These are phyloP conservation scores for Hoplostethus atlanticus DNA, from an alignment of 2,797 vertebrate genomes.

Conservation along the genomic window DNA sequence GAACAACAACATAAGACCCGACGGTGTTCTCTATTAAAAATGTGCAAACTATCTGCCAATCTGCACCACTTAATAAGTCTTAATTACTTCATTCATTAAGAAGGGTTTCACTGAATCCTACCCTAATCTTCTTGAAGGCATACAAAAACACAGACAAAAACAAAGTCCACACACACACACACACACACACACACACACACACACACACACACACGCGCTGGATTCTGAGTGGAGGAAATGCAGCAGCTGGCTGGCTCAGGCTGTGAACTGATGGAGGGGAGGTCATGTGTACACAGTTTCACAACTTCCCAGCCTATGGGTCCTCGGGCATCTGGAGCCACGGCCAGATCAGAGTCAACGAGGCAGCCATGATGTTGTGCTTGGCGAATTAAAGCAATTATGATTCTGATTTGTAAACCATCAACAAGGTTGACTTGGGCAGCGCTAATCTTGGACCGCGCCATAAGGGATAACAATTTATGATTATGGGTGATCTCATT, in stretches of 20 bases:
- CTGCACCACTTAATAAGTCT: not conserved
- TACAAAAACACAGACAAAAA: too few relatives aligned
- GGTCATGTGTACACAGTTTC: conserved; percentile 53
- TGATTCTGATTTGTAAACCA: not conserved
- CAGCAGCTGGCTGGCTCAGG: conserved; percentile 51
- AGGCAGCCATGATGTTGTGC: not conserved
- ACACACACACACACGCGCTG: not conserved
- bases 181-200: not conserved
- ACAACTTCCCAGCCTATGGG: conserved; percentile 42
- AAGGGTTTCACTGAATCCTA: not conserved
- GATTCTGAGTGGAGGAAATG: conserved; percentile 9
- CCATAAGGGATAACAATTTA: not conserved
- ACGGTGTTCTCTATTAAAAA: not conserved
- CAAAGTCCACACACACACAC: not conserved
- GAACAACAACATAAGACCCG: not conserved
- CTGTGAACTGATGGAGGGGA: conserved; percentile 36
- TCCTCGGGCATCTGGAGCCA: conserved; percentile 50
- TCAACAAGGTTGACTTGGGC: not conserved
- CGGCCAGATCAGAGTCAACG: not conserved
- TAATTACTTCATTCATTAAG: not conserved
- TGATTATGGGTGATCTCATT: not conserved
- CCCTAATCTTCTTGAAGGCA: not conserved
- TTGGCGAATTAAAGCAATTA: not conserved
- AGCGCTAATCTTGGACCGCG: not conserved
- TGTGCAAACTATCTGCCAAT: not conserved